These are phyloP conservation scores for Paramormyrops hopkinsi DNA, from an alignment of 2,797 vertebrate species.

Conservation along the genomic window DNA sequence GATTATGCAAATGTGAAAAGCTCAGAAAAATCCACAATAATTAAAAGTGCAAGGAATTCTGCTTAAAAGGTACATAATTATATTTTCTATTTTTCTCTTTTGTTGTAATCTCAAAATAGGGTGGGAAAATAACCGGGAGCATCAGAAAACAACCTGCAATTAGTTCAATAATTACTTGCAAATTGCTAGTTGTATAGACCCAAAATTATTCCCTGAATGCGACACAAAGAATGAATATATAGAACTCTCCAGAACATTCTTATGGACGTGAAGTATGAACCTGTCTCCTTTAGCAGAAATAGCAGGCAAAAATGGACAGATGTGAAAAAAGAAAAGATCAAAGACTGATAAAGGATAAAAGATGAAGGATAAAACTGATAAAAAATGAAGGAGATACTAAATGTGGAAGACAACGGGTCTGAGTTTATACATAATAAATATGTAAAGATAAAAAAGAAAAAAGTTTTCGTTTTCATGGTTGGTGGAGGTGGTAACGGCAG, in stretches of 20 bases:
- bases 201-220: conserved; percentile 27
- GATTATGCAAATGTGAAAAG: not conserved
- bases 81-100: conserved; percentile 5
- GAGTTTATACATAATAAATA: not conserved
- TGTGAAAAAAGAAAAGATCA: not conserved
- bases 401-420: not conserved
- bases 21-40: not conserved
- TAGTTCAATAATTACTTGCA: conserved; percentile 41
- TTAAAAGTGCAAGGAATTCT: not conserved
- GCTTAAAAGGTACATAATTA: conserved; percentile 5
- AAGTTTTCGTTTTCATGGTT: not conserved
- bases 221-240: not conserved
- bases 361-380: not conserved
- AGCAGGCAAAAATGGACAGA: not conserved
- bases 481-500: not conserved
- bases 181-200: conserved; percentile 36
- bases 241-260: not conserved
- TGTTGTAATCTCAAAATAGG: conserved; percentile 22
- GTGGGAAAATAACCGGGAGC: conserved; percentile 30
- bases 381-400: not conserved
- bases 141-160: conserved; percentile 44
- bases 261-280: not conserved
- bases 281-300: not conserved
- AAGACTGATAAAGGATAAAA: not conserved
- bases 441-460: not conserved